These are phyloP conservation scores for Ctenopoma multispine DNA, from an alignment of 2,797 vertebrate genomes.

Conservation along the genomic window DNA sequence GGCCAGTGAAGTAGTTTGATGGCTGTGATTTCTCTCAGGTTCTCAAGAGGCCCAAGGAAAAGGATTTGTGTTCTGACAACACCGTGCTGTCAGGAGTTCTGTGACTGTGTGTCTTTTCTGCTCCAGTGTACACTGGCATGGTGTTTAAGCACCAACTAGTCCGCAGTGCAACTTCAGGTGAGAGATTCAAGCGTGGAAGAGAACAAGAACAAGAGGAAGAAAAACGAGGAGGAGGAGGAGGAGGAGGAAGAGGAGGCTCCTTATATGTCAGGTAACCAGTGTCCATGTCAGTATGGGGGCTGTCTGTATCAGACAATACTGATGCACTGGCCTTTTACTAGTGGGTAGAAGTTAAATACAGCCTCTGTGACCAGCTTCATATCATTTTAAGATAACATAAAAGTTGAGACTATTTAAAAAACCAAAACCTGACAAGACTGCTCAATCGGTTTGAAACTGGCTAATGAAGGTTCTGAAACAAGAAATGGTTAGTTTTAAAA, in stretches of 20 bases:
- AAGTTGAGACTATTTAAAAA: too few relatives aligned
- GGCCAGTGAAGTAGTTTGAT: constrained; percentile 64
- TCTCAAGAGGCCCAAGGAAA: constrained; percentile 81
- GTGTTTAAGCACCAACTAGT: constrained; percentile 78
- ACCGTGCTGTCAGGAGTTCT: constrained; percentile 71
- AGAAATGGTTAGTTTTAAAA: too few relatives aligned
- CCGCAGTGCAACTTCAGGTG: constrained; percentile 75
- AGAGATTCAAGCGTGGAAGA: constrained; percentile 68
- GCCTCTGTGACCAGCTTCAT: too few relatives aligned
- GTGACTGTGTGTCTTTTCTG: constrained; percentile 71
- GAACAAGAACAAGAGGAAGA: constrained; percentile 33
- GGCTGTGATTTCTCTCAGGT: constrained; percentile 82
- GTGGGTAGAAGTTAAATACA: too few relatives aligned
- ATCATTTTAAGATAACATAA: too few relatives aligned
- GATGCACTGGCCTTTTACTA: neutral
- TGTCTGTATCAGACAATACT: constrained; percentile 27
- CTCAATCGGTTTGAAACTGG: too few relatives aligned
- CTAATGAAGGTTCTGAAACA: too few relatives aligned
- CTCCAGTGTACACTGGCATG: constrained; percentile 75
- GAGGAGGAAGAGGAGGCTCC: constrained; percentile 31
- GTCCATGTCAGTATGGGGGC: constrained; percentile 8
- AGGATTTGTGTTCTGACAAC: constrained; percentile 84
- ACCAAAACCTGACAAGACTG: too few relatives aligned
- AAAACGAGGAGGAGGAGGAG: constrained; percentile 29
- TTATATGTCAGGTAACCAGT: constrained; percentile 27